Evolutionary conservation across 2,888 invertebrate genomes (phyloP), one percentile per base, ranked within the genome.

Genomic region (Agrotis puta): DNA sequence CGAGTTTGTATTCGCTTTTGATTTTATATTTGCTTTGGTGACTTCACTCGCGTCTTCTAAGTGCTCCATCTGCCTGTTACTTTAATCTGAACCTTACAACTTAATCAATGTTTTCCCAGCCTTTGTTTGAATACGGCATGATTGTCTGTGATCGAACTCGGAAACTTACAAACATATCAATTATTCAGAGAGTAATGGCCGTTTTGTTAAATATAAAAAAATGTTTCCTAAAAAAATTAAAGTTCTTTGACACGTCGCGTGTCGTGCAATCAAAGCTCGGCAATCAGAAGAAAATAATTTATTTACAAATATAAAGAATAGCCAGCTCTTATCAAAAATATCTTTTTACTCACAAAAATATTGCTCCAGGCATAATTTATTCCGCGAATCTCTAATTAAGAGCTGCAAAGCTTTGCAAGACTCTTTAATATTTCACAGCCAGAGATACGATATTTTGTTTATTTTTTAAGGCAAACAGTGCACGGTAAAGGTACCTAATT

Each of bases 371-470:
- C 22, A 50, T 81, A 69, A 75, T 81, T 81, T 74, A 74, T 77
- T 77, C 74, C 70, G 50, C 4, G 39, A 56, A 53, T 77, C 56
- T 67, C 64, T 74, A 84, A 84, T 81, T 77, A 74, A 59, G 58
- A 63, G 24, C 20, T 56, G 61, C 57, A 57, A 53, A 83, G 66
- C 64, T 77, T 69, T 69, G 54, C 81, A 51, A 58, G 61, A 54
- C 58, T 66, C 22, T 72, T 79, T 79, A 58, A 71, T 68, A 70
- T 72, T 83, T 72, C 43, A 56, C 45, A 54, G 54, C 48, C 51
- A 65, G 56, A 65, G 51, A 66, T 24, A 45, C 11, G 14, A 72
- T 58, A 20, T 73, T 73, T 79, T 48, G n/a, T 56, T 51, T 51
- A 51, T 63, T 56, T 24, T 56, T 57, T 6, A n/a, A 51, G 6